These are phyloP conservation scores for Exephanes ischioxanthus DNA, from an alignment of 2,888 invertebrate genomes.

Conservation along the genomic window DNA sequence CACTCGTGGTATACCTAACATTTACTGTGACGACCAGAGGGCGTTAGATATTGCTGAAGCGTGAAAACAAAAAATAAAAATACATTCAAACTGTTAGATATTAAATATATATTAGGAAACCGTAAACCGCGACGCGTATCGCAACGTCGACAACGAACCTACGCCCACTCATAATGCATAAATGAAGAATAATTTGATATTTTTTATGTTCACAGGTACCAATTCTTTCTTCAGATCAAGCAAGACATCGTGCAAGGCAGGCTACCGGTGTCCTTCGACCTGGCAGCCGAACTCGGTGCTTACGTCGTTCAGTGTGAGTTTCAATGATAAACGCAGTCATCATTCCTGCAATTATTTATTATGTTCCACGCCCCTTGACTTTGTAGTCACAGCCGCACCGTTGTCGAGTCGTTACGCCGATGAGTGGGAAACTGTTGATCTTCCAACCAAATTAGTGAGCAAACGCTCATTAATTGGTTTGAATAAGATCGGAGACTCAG, in stretches of 20 bases:
- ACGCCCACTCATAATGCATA: not conserved
- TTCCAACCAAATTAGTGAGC: not conserved
- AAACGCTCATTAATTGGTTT: not conserved
- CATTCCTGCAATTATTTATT: not conserved
- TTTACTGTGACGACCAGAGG: not conserved
- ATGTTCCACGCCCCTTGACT: not conserved
- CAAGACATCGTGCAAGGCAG: constrained; percentile 98
- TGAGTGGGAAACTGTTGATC: not conserved
- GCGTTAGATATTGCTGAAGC: constrained; percentile 4
- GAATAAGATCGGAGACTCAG: not conserved
- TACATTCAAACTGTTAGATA: not conserved
- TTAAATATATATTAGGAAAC: not conserved
- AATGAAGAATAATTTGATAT: not conserved
- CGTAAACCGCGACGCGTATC: not conserved
- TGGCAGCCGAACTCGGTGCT: constrained; percentile 96
- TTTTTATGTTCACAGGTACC: constrained; percentile 90
- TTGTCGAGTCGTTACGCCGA: not conserved
- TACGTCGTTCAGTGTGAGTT: constrained; percentile 97
- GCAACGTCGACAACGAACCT: not conserved
- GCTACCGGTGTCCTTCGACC: constrained; percentile 95
- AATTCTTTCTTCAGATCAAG: constrained; percentile 98
- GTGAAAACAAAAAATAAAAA: not conserved
- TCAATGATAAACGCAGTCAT: constrained; percentile 18
- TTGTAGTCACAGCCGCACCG: not conserved
- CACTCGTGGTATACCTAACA: not conserved